Evolutionary conservation across 2,113 vertebrate species (phyloP).

Genomic region (Alligator mississippiensis): DNA sequence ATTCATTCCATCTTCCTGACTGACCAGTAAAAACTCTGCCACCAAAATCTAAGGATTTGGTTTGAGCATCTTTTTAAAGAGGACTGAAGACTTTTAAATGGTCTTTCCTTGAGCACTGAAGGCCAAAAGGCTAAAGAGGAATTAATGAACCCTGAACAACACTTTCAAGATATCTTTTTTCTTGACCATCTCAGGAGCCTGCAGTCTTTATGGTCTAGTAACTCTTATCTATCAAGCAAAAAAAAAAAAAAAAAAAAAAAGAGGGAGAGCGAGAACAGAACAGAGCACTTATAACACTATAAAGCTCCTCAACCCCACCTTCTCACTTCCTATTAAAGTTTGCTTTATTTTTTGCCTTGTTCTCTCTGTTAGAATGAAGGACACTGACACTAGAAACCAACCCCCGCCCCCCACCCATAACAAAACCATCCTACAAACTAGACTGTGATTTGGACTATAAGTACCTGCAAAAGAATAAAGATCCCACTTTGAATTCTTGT

Average conservation of each 20-base stretch:
- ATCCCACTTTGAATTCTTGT: background rate
- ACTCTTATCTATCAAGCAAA: background rate
- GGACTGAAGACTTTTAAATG: background rate
- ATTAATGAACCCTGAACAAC: constrained; percentile 41
- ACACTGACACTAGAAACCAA: background rate
- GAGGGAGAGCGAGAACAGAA: constrained; percentile 19
- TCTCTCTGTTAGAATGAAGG: background rate
- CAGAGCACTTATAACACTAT: background rate
- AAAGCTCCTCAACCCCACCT: background rate
- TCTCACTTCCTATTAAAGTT: background rate
- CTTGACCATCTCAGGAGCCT: constrained; percentile 5
- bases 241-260: constrained; percentile 34
- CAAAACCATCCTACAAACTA: constrained; percentile 2
- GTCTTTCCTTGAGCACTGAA: constrained; percentile 19
- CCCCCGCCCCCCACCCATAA: background rate
- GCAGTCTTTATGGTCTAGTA: background rate
- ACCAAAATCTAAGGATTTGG: background rate
- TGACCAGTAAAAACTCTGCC: constrained; percentile 6
- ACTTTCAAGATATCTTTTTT: background rate
- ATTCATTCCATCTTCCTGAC: background rate
- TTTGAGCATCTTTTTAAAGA: constrained; percentile 14
- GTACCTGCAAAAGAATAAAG: background rate
- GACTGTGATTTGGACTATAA: background rate
- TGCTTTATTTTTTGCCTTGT: constrained; percentile 1
- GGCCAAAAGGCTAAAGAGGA: constrained; percentile 34